A percentile compares a stretch with the other conserved stretches of the same genome.
These are phyloP conservation scores for Macquaria australasica DNA, from an alignment of 2,113 vertebrate genomes.

Conservation along the genomic window DNA sequence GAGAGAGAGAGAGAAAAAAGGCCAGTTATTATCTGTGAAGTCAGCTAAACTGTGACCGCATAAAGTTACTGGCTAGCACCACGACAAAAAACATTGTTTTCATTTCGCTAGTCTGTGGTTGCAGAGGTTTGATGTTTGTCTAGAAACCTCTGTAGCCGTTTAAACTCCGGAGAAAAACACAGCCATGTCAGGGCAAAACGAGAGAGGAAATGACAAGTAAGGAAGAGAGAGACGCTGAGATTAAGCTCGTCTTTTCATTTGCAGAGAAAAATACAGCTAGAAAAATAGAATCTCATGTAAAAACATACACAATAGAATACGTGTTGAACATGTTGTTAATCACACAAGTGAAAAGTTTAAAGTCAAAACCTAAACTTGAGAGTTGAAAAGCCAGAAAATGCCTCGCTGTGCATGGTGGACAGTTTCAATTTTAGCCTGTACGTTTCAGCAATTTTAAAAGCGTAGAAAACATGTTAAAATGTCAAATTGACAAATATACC, in stretches of 20 bases:
- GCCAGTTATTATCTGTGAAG: slow-evolving; percentile 69
- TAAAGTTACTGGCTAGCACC: slow-evolving; percentile 55
- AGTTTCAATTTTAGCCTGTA: slow-evolving; percentile 7
- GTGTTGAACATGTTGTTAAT: slow-evolving; percentile 16
- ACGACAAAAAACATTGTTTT: slow-evolving; percentile 63
- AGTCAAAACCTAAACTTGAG: slow-evolving; percentile 70
- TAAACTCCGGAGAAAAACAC: slow-evolving; percentile 59
- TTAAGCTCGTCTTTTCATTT: slow-evolving; percentile 44
- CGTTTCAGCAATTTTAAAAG: slow-evolving; percentile 24
- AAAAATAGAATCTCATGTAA: background rate
- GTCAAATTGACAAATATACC: background rate
- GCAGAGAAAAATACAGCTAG: slow-evolving; percentile 29
- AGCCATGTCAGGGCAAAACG: slow-evolving; percentile 71
- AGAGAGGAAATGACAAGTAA: slow-evolving; percentile 78
- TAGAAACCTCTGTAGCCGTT: slow-evolving; percentile 65
- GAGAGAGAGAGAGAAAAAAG: slow-evolving; percentile 46
- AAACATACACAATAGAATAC: background rate
- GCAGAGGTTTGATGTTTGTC: slow-evolving; percentile 60
- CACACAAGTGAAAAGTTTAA: slow-evolving; percentile 66
- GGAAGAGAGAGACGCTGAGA: slow-evolving; percentile 62
- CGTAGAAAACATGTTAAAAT: slow-evolving; percentile 13
- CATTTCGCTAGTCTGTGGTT: slow-evolving; percentile 57
- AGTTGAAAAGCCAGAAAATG: slow-evolving; percentile 59
- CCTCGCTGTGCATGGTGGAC: slow-evolving; percentile 14
- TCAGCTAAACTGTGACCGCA: slow-evolving; percentile 50